Percentiles rank a stretch among this genome's conserved stretches.
Conservation (phyloP, 1,140 invertebrate genomes). For the Latrodectus geometricus region DNA sequence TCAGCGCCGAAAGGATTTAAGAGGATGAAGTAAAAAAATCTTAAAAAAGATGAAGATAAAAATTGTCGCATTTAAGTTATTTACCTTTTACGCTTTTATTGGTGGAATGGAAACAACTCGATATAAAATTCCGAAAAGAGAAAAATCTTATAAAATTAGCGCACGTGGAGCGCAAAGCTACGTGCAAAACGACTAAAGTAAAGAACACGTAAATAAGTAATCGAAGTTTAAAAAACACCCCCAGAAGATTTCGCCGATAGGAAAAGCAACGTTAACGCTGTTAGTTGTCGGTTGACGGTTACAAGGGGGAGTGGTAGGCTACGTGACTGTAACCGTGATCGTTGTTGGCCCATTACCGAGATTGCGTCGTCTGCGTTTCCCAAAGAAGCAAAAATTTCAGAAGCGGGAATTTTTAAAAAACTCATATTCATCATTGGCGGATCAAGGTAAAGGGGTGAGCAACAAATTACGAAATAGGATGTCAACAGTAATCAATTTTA, state of each 20-base stretch:
- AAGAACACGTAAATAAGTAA: slow-evolving; percentile 55
- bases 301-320: slow-evolving; percentile 30
- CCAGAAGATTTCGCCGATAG: slow-evolving; percentile 20
- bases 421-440: slow-evolving; percentile 51
- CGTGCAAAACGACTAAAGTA: slow-evolving; percentile 46
- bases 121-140: slow-evolving; percentile 44
- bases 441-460: slow-evolving; percentile 15
- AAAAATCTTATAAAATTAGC: slow-evolving; percentile 58
- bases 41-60: background rate
- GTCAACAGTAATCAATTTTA: background rate
- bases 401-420: slow-evolving; percentile 47
- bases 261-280: slow-evolving; percentile 53
- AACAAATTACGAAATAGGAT: background rate
- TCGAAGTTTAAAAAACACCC: slow-evolving; percentile 52
- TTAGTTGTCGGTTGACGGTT: slow-evolving; percentile 51
- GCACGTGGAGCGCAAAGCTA: slow-evolving; percentile 41
- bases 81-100: background rate
- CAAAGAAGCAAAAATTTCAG: slow-evolving; percentile 31
- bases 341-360: slow-evolving; percentile 52
- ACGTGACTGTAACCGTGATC: slow-evolving; percentile 54
- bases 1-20: background rate
- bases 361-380: slow-evolving; percentile 53
- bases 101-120: slow-evolving; percentile 40
- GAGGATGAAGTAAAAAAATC: background rate
- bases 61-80: slow-evolving; percentile 3